Percentiles rank a stretch among this genome's conserved stretches.
Conservation (phyloP, 2,888 invertebrate genomes). For the Dynastes maya region DNA sequence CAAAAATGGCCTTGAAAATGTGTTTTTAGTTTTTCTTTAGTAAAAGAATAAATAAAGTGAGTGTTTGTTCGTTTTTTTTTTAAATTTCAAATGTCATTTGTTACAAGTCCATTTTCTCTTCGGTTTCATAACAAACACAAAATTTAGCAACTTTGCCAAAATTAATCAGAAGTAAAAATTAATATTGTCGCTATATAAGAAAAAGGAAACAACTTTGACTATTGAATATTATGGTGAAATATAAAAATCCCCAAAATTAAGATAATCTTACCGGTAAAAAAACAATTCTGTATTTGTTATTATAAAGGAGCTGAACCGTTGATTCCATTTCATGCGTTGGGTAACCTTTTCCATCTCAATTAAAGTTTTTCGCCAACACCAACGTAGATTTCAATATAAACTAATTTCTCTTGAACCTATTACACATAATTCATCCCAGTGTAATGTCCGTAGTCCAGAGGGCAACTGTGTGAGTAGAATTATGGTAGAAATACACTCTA, state of each 20-base stretch:
- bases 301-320: conserved; percentile 65
- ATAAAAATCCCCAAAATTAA: neutral
- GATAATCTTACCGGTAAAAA: conserved; percentile 61
- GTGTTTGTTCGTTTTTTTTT: too few relatives aligned
- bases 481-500: neutral
- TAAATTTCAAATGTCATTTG: too few relatives aligned
- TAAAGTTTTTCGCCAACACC: neutral
- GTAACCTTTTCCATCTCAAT: conserved; percentile 51
- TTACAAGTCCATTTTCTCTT: too few relatives aligned
- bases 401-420: neutral
- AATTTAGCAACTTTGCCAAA: too few relatives aligned
- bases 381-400: neutral
- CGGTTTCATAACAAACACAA: too few relatives aligned
- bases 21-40: too few relatives aligned
- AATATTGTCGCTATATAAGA: too few relatives aligned
- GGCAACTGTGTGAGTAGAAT: neutral
- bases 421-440: too few relatives aligned
- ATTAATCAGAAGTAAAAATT: too few relatives aligned
- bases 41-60: too few relatives aligned
- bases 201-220: neutral
- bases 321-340: conserved; percentile 61
- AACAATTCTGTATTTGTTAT: conserved; percentile 65
- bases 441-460: too few relatives aligned
- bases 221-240: neutral
- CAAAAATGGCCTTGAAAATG: too few relatives aligned